Conservation (phyloP, 2,113 vertebrate species). For the Psilopsiagon aurifrons region DNA sequence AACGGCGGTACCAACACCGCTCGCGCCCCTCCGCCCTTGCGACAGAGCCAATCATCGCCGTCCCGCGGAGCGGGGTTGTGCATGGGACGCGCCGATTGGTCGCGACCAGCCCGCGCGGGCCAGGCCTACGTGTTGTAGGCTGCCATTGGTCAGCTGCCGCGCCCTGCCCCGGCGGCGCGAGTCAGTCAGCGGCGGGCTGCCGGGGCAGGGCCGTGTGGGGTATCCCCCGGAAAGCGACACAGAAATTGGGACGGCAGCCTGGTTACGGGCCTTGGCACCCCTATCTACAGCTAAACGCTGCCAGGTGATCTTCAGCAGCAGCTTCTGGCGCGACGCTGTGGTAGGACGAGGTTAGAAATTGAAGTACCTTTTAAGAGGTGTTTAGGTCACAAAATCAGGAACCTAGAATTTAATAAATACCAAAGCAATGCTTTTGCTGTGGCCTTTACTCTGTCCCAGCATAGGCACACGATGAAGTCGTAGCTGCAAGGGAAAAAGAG, state of each 20-base stretch:
- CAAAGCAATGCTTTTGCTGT: neutral
- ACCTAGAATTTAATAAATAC: neutral
- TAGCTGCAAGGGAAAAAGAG: neutral
- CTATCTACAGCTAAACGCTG: fast-evolving
- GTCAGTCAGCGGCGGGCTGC: neutral
- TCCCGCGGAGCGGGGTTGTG: neutral
- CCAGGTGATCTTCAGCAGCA: fast-evolving
- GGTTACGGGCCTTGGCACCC: fast-evolving
- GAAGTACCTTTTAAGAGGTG: neutral
- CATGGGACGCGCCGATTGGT: constrained; percentile 16
- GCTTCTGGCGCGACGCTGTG: neutral
- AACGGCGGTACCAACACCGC: neutral
- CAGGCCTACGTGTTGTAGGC: constrained; percentile 7
- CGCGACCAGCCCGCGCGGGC: neutral
- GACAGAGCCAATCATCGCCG: neutral
- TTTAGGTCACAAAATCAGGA: neutral
- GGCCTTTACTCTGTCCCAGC: neutral
- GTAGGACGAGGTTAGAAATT: neutral
- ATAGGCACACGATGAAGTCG: neutral
- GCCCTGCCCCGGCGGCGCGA: too few relatives aligned
- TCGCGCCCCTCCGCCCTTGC: neutral
- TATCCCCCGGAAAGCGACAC: fast-evolving
- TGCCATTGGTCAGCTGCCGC: neutral
- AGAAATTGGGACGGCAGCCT: fast-evolving
- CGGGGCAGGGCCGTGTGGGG: fast-evolving